Evolutionary conservation across 2,113 vertebrate genomes (phyloP), one percentile per base, ranked within the genome.

Genomic region (Micronisus gabar): DNA sequence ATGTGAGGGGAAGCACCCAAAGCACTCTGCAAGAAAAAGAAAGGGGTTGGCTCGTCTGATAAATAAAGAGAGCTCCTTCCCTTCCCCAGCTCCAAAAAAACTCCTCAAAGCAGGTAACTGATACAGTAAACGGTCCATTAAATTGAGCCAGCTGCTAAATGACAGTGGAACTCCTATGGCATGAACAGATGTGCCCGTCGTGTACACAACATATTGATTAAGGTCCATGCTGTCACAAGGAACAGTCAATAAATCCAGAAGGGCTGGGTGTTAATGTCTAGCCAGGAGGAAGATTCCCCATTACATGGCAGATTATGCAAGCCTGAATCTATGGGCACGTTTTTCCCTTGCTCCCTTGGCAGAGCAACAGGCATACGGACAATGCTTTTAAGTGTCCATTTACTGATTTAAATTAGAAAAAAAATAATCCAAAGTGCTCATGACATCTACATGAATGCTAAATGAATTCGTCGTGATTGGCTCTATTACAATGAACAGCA

Each of bases 401-500:
- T 96, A 85, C 90, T 93, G 90, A 90, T 88, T 96, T 94, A 97
- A 98, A 97, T 97, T 93, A 96, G 70, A 73, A 53, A 66, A 65
- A 89, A 56, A 58, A 75, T 81, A 50, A 96, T 55, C n/a, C 38
- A 67, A 97, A 98, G 94, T 66, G 90, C 74, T 91, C 59, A 62
- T 90, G 94, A 97, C 97, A 96, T 92, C 96, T 96, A 94, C 94
- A 81, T 53, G 45, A 97, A 98, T 79, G 93, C 92, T 95, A 94
- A 98, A 97, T 96, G 36, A 96, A 98, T 94, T 96, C 86, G 87
- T 96, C 91, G 66, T 78, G 81, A 93, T 72, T 74, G 71, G 68
- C 23, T 18, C 87, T 95, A 93, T 94, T 97, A 94, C 84, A 96
- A 96, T 40, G 87, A 97, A 91, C 68, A 94, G 91, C 83, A 97